phyloP scores from a whole-genome alignment of 2,113 vertebrate species.

The Brachypteracias leptosomus region DNA sequence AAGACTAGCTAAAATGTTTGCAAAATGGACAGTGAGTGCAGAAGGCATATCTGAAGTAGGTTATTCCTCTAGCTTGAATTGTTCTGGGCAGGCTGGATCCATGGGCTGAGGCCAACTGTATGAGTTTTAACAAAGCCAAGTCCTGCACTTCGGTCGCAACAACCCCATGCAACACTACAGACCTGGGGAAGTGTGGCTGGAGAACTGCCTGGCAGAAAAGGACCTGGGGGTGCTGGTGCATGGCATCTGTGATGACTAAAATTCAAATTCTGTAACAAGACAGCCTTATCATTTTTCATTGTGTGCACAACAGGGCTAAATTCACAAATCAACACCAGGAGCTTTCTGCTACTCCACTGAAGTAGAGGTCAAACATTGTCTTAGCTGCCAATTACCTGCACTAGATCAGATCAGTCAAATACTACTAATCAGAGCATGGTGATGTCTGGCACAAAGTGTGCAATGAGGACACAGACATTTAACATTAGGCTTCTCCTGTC shows the following conservation, averaged over 20 bases:
- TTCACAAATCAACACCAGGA: not conserved
- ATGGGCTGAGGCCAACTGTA: too few species aligned
- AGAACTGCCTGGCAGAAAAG: too few species aligned
- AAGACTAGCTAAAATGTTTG: not conserved
- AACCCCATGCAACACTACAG: too few species aligned
- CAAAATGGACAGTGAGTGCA: not conserved
- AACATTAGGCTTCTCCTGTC: not conserved
- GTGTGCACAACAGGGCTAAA: not conserved
- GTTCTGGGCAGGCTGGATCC: too few species aligned
- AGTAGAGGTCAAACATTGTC: not conserved
- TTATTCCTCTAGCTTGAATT: not conserved
- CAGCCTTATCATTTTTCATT: not conserved
- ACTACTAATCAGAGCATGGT: not conserved
- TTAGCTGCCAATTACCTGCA: not conserved
- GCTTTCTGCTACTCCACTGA: not conserved
- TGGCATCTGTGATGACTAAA: not conserved
- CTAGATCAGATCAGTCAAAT: not conserved
- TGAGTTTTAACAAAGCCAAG: too few species aligned
- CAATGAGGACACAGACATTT: not conserved
- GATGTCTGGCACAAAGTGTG: not conserved
- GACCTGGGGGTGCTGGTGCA: too few species aligned
- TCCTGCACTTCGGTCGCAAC: too few species aligned
- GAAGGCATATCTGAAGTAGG: not conserved
- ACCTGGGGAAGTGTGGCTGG: too few species aligned
- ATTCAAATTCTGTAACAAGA: not conserved